Evolutionary conservation across 1,140 invertebrate genomes (phyloP), one percentile per base, ranked within the genome.

Genomic region (Drosophila sproati): DNA sequence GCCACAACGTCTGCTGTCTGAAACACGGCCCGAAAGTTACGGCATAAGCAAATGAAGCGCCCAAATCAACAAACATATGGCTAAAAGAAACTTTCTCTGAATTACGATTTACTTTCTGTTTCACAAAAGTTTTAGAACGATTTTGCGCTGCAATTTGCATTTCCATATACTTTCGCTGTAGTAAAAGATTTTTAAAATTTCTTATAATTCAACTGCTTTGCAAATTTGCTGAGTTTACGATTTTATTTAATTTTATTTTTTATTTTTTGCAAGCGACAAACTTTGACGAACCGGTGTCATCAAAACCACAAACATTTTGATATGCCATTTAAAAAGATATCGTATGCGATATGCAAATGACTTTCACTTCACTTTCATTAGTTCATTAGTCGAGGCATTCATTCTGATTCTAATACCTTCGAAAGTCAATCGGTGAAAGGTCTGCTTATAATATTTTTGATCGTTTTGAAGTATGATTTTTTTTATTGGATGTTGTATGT

Each of bases 41-140:
- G 82, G 73, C 81, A 85, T 85, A 85, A 69, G 50, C 81, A 83
- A 85, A 85, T 83, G 63, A 77, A 77, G 48, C 56, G 39, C 39
- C 37, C 32, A 28, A 34, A 32, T 34, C 48, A 63, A n/a, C 31
- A 45, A 56, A 62, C 48, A 8, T 50, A 20, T 41, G 32, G 66
- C 45, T 29, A 57, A 62, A 10, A 47, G 50, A 63, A 78, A 87
- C 83, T 87, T 87, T 87, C 83, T 78, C 83, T 66, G 83, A 79
- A 83, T 82, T 88, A 88, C 77, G 80, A 87, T 87, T 87, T 88
- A 87, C 83, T 87, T 87, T 87, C 83, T 83, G 83, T 88, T 87
- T 88, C 82, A 64, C 68, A 52, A 34, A 43, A n/a, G 8, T 43
- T 80, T 73, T 79, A 80, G 77, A 79, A 41, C 10, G 78, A 48